Evolutionary conservation across 2,113 vertebrate genomes (phyloP), one percentile per base, ranked within the genome.

Genomic region (Chlamydotis undulata): DNA sequence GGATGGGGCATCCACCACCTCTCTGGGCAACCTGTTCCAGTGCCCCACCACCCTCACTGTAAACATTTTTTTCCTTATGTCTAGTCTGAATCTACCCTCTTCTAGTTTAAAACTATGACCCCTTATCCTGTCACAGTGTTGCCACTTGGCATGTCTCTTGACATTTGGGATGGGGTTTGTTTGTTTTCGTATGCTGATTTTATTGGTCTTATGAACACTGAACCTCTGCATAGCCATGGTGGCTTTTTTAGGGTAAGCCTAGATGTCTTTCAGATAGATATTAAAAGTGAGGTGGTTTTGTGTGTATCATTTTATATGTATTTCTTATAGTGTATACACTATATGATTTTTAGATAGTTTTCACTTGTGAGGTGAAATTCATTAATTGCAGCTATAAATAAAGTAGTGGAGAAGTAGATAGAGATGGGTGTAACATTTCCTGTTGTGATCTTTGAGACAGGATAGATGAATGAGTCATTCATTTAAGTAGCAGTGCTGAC

Each of bases 401-500:
- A 95, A 83, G 65, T 33, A 85, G 67, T 63, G 65, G 75, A 89
- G 94, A 83, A 91, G 50, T 71, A 78, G 92, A 68, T 28, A 93
- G 78, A 96, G 92, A 91, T 68, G 89, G 26, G 52, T 95, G 92
- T 87, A 96, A 80, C 89, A 76, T 89, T 94, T 95, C 92, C 96
- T 97, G 94, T 97, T 97, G 89, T 87, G 93, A 96, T 93, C 90
- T 78, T 87, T 80, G 89, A 96, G 83, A 78, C 55, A 94, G 91
- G 71, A 75, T 29, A 87, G 82, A 91, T 94, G 91, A 76, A 83
- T 93, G 92, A 93, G 56, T 96, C 93, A 94, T 97, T 97, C 97
- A 90, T 97, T 90, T 82, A 96, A 94, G 35, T 57, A 78, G 57
- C 70, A 43, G 73, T 57, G 68, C 71, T 33, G 67, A 53, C 94